Evolutionary conservation across 2,113 vertebrate genomes (phyloP).

Genomic region (Penelope pileata): DNA sequence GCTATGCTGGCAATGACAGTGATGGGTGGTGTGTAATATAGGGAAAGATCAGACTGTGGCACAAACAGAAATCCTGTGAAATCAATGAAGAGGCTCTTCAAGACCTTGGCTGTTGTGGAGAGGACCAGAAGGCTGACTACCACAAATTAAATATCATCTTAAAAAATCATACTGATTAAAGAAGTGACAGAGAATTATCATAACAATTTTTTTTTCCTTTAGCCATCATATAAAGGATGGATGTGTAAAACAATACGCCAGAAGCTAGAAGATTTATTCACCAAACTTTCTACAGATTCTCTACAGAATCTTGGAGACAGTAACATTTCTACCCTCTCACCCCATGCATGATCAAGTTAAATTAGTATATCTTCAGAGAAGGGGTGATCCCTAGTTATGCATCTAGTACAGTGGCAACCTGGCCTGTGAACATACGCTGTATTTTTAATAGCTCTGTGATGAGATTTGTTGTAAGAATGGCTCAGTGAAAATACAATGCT

Average conservation of each 20-base stretch:
- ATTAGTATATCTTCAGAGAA: background rate
- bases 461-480: background rate
- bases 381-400: background rate
- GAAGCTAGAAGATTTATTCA: background rate
- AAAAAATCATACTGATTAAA: background rate
- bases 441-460: constrained; percentile 22
- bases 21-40: background rate
- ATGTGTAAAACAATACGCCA: background rate
- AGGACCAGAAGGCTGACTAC: background rate
- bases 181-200: background rate
- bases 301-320: background rate
- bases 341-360: background rate
- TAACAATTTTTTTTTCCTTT: background rate
- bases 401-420: background rate
- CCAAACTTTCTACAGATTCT: background rate
- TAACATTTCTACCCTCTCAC: background rate
- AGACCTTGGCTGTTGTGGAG: background rate
- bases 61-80: background rate
- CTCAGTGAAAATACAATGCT: background rate
- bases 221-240: background rate
- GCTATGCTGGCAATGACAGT: background rate
- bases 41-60: background rate
- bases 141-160: background rate
- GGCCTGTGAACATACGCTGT: background rate
- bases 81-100: background rate